A percentile compares a stretch with the other conserved stretches of the same genome.
These are phyloP conservation scores for Dryococelus australis DNA, from an alignment of 2,888 invertebrate species.

Conservation along the genomic window DNA sequence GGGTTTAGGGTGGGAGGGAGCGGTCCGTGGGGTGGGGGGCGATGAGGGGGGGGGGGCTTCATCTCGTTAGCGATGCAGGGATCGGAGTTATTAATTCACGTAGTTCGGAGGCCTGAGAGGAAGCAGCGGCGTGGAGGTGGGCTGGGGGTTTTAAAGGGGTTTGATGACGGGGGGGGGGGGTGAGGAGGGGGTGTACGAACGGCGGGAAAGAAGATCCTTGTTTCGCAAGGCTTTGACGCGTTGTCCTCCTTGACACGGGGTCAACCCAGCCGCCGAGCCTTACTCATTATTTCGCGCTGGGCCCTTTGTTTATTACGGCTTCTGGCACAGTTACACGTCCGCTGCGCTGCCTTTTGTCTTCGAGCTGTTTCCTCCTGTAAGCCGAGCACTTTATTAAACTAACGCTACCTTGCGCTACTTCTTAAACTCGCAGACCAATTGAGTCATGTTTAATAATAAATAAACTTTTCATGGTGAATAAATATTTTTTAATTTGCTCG, in stretches of 20 bases:
- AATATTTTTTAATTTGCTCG: too few species aligned
- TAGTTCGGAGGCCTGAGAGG: background rate
- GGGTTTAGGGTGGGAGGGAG: background rate
- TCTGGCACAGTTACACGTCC: too few species aligned
- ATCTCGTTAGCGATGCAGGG: constrained; percentile 11
- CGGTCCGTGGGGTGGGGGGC: background rate
- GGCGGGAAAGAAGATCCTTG: background rate
- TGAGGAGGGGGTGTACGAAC: background rate
- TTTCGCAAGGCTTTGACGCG: constrained; percentile 16
- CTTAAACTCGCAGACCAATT: too few species aligned
- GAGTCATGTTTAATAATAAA: too few species aligned
- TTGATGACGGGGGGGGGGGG: background rate
- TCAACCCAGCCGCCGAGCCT: too few species aligned
- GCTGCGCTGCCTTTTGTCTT: too few species aligned
- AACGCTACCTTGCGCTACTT: too few species aligned
- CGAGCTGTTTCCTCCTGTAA: too few species aligned
- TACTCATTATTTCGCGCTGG: background rate
- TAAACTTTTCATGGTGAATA: too few species aligned
- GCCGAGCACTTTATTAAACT: too few species aligned
- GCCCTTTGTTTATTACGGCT: too few species aligned
- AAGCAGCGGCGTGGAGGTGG: too few species aligned
- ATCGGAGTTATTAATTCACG: background rate
- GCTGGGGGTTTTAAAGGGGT: background rate
- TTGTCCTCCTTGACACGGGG: background rate
- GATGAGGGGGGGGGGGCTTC: background rate